Evolutionary conservation across 2,888 invertebrate species (phyloP).

Genomic region (Rhogogaster chlorosoma): DNA sequence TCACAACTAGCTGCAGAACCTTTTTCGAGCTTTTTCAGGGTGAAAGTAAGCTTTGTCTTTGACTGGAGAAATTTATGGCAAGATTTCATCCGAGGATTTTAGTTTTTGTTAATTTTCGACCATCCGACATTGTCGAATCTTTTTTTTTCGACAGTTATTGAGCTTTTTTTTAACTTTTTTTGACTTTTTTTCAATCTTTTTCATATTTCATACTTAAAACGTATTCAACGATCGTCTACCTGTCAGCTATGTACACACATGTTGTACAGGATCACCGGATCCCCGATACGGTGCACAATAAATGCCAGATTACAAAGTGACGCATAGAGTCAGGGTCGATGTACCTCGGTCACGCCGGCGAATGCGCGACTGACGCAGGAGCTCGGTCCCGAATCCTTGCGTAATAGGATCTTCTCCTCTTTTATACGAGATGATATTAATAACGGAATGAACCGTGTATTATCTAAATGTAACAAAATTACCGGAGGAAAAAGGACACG

Average conservation of each 20-base stretch:
- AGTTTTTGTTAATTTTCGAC: neutral
- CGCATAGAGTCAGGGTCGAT: constrained; percentile 44
- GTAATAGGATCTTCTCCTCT: constrained; percentile 14
- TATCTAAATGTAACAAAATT: neutral
- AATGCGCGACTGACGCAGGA: constrained; percentile 38
- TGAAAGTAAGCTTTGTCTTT: neutral
- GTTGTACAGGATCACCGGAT: constrained; percentile 10
- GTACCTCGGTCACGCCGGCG: constrained; percentile 40
- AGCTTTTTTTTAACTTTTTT: neutral
- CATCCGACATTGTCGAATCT: neutral
- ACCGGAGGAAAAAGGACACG: neutral
- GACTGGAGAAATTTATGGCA: neutral
- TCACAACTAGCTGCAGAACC: neutral
- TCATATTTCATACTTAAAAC: neutral
- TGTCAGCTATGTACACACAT: neutral
- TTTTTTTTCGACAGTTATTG: neutral
- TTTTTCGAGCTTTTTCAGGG: neutral
- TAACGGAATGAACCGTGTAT: neutral
- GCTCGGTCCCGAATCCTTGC: constrained; percentile 6
- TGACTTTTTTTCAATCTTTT: neutral
- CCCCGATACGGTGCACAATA: constrained; percentile 17
- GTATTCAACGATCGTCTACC: neutral
- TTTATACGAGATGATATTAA: neutral
- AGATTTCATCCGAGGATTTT: neutral
- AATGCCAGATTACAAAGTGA: constrained; percentile 41